Evolutionary conservation across 2,113 vertebrate genomes (phyloP).

Genomic region (Otocyon megalotis): DNA sequence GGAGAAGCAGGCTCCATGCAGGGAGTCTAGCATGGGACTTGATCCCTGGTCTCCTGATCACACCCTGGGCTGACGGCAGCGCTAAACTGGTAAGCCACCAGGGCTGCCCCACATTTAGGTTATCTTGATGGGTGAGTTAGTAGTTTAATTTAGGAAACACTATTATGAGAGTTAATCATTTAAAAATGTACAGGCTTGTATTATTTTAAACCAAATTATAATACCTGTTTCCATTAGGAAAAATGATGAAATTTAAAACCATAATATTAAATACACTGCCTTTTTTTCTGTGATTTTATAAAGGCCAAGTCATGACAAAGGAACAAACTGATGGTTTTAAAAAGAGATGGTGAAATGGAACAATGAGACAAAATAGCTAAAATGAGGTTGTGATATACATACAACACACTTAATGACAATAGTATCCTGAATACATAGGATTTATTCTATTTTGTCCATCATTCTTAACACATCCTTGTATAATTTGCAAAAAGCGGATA

Average conservation of each 20-base stretch:
- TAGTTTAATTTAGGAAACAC: constrained; percentile 31
- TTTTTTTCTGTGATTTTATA: not conserved
- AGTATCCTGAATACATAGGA: not conserved
- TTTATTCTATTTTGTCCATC: not conserved
- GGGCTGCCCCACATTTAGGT: not conserved
- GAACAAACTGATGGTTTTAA: not conserved
- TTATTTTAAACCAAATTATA: not conserved
- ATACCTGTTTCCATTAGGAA: not conserved
- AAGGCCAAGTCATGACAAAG: not conserved
- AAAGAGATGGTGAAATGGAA: not conserved
- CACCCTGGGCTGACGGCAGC: no score
- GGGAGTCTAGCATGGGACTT: no score
- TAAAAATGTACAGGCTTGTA: not conserved
- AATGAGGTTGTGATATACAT: not conserved
- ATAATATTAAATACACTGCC: not conserved
- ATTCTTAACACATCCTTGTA: not conserved
- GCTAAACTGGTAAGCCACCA: no score
- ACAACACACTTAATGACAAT: not conserved
- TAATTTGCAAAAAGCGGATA: not conserved
- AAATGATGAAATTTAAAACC: not conserved
- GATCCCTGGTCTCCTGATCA: no score
- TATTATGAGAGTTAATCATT: not conserved
- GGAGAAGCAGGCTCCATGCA: no score
- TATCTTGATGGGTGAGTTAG: not conserved
- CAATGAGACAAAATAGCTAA: not conserved